A percentile compares a stretch with the other conserved stretches of the same genome.
phyloP scores from a whole-genome alignment of 1,140 invertebrate species.

The Temnothorax nylanderi region DNA sequence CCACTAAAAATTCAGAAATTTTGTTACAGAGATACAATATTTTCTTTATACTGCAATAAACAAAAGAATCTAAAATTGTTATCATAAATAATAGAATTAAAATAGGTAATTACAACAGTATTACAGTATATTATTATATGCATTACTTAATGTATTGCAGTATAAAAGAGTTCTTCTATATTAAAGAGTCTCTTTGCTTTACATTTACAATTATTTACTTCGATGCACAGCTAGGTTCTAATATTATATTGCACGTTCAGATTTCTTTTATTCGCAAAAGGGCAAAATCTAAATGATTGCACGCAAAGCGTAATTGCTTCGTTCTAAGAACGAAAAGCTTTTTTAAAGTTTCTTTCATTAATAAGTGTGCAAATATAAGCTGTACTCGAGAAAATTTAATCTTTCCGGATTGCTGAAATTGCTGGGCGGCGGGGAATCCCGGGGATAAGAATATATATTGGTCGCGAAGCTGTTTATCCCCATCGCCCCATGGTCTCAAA shows the following conservation, averaged over 20 bases:
- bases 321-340: background rate
- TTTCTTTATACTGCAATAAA: background rate
- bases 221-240: background rate
- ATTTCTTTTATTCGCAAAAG: background rate
- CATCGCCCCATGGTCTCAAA: background rate
- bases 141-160: background rate
- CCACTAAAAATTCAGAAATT: background rate
- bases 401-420: background rate
- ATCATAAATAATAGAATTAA: background rate
- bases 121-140: background rate
- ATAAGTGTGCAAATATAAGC: background rate
- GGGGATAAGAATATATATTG: conserved; percentile 43
- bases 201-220: background rate
- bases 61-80: background rate
- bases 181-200: conserved; percentile 4
- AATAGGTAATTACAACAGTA: background rate
- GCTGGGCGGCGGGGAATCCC: background rate
- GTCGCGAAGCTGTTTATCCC: conserved; percentile 37
- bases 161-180: background rate
- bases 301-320: background rate
- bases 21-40: background rate
- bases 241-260: background rate
- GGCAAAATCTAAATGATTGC: conserved; percentile 16
- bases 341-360: conserved; percentile 12
- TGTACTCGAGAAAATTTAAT: conserved; percentile 12